phyloP scores from a whole-genome alignment of 2,888 invertebrate genomes.

The Drosophila fulvimacula region DNA sequence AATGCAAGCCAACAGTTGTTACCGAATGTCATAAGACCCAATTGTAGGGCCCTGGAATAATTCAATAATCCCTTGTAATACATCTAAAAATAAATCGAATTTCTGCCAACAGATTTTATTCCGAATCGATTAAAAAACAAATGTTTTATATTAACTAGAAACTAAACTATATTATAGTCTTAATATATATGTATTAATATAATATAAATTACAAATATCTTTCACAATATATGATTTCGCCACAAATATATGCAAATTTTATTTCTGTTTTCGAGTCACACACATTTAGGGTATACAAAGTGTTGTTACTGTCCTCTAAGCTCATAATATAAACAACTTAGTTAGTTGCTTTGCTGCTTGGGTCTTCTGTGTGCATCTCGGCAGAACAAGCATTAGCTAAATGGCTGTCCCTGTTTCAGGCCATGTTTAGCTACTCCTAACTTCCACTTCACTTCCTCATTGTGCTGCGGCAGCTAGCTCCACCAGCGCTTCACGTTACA shows the following conservation, averaged over 20 bases:
- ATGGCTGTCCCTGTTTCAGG: conserved; percentile 21
- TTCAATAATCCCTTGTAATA: conserved; percentile 12
- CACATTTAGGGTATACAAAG: conserved; percentile 29
- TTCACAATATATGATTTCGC: no score
- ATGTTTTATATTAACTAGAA: no score
- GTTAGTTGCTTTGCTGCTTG: conserved; percentile 31
- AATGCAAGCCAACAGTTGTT: conserved; percentile 26
- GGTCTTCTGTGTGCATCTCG: conserved; percentile 27
- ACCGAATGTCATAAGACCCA: conserved; percentile 32
- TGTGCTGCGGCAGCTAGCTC: neutral
- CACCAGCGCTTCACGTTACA: conserved; percentile 20
- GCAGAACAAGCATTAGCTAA: conserved; percentile 37
- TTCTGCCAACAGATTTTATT: no score
- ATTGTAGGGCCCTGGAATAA: conserved; percentile 20
- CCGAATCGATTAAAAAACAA: no score
- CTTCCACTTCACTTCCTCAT: conserved; percentile 42
- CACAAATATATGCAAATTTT: no score
- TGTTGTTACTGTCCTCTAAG: conserved; percentile 19
- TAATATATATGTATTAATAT: no score
- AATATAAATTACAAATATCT: no score
- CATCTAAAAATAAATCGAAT: neutral
- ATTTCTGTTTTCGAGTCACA: no score
- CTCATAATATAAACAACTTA: conserved; percentile 57
- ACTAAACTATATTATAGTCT: no score
- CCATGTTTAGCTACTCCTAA: conserved; percentile 36